Evolutionary conservation across 2,113 vertebrate species (phyloP).

Genomic region (Notechis scutatus): DNA sequence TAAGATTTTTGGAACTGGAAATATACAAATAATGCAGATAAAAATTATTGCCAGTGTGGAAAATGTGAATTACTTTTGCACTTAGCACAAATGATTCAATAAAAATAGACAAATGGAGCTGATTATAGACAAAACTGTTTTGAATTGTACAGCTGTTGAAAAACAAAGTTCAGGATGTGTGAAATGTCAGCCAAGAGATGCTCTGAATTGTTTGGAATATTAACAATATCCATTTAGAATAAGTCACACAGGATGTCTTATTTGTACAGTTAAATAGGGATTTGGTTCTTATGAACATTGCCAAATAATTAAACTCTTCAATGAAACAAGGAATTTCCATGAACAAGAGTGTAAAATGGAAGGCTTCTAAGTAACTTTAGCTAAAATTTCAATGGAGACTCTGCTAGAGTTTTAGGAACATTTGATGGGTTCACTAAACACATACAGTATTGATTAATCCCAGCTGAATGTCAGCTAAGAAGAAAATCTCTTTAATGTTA

Average conservation of each 20-base stretch:
- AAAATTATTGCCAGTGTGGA: neutral
- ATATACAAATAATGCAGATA: neutral
- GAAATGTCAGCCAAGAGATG: neutral
- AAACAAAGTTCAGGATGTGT: slow-evolving; percentile 10
- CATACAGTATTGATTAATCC: slow-evolving; percentile 9
- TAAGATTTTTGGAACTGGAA: slow-evolving; percentile 3
- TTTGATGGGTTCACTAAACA: neutral
- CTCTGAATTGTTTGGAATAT: slow-evolving; percentile 18
- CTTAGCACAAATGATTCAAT: slow-evolving; percentile 21
- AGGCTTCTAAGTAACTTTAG: neutral
- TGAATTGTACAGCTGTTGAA: neutral
- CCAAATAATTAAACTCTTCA: neutral
- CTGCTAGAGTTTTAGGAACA: neutral
- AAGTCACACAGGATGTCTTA: neutral
- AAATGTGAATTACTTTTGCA: neutral
- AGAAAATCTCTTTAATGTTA: neutral
- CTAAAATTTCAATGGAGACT: neutral
- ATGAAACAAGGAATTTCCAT: neutral
- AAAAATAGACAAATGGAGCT: neutral
- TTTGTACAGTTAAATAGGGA: neutral
- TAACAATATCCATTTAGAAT: neutral
- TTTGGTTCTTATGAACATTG: neutral
- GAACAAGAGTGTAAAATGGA: neutral
- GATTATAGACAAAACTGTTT: slow-evolving; percentile 11
- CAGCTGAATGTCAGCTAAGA: neutral